Evolutionary conservation across 2,113 vertebrate genomes (phyloP), one percentile per base, ranked within the genome.

Genomic region (Capreolus pygargus): DNA sequence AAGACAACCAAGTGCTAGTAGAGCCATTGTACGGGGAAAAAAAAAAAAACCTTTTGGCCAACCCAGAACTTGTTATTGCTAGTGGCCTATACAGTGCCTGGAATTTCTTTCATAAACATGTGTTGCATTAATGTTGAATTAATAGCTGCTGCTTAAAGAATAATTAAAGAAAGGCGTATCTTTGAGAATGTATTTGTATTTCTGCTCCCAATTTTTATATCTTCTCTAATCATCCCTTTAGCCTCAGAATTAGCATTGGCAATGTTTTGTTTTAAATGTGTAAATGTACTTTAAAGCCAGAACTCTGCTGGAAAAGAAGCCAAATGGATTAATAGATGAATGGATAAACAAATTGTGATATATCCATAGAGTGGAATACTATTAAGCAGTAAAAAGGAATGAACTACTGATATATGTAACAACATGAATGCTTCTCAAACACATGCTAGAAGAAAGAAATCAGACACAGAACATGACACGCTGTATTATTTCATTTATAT

Each of bases 211-310:
- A 9, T 97, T 97, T 98, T 61, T 74, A 39, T 84, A 11, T 89
- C 61, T 87, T 96, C 23, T n/a, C 12, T 96, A 43, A 87, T 90
- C 54, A 67, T 91, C 23, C 23, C 30, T 95, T 96, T 95, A 86
- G 90, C 87, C 6, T 89, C 47, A 95, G 58, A 57, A 81, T 36
- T 86, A 92, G 94, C 16, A 28, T 67, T 78, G 33, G 25, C 28
- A 92, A 12, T 11, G 50, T 97, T 97, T 95, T 98, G 12, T 86
- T 95, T 96, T 96, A 82, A 98, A 92, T 70, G 19, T 70, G 67
- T 84, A 50, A 93, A 28, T 91, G 54, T 64, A 87, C 79, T 95
- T 94, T 91, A 87, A 96, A 86, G 89, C 61, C 86, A 94, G 30
- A 87, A 93, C 30, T 89, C 82, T n/a, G 15, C 6, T 94, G 58